A percentile compares a stretch with the other conserved stretches of the same genome.
These are phyloP conservation scores for Heteromormyrus szaboi DNA, from an alignment of 2,797 vertebrate species.

Conservation along the genomic window DNA sequence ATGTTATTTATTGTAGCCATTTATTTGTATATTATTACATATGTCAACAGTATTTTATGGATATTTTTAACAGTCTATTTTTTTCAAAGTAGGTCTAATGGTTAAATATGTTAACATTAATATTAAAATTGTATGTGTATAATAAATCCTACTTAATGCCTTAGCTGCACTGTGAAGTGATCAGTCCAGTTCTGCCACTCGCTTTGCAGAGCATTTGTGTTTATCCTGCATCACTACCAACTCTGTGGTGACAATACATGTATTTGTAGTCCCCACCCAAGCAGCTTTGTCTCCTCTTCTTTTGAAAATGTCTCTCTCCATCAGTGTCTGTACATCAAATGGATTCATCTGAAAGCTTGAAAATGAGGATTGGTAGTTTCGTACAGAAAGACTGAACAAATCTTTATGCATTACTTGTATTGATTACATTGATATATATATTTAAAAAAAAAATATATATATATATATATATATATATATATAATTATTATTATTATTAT, in stretches of 20 bases:
- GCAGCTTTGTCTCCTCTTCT: not conserved
- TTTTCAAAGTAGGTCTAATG: not conserved
- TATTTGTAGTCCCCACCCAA: not conserved
- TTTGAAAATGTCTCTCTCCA: not conserved
- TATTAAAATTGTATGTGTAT: not conserved
- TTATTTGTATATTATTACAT: not conserved
- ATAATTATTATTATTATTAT: no score
- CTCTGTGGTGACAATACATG: not conserved
- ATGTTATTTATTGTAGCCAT: not conserved
- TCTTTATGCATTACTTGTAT: not conserved
- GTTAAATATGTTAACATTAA: not conserved
- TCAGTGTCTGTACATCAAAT: not conserved
- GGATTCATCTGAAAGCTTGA: not conserved
- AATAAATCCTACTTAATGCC: not conserved
- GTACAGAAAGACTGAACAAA: not conserved
- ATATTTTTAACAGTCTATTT: not conserved
- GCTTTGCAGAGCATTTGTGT: not conserved
- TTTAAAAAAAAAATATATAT: no score
- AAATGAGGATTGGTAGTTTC: not conserved
- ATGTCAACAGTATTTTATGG: not conserved
- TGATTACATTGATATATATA: no score
- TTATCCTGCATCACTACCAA: not conserved
- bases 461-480: no score
- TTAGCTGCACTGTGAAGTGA: not conserved
- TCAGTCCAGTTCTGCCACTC: not conserved